phyloP scores from a whole-genome alignment of 1,140 invertebrate species.

The Sitobion miscanthi region DNA sequence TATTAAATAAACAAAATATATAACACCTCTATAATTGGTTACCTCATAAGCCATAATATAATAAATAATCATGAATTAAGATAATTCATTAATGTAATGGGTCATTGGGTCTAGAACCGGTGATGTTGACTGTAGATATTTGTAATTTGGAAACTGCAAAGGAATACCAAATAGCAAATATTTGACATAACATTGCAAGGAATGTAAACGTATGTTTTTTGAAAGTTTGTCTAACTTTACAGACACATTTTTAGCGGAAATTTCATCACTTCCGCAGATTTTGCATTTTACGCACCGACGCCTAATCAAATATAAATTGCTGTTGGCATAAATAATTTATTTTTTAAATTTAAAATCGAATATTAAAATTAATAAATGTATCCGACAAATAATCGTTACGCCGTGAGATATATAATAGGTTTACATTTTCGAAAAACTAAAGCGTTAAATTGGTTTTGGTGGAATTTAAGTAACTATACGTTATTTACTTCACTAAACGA shows the following conservation, averaged over 20 bases:
- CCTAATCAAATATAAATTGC: neutral
- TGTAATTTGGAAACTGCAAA: neutral
- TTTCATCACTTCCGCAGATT: neutral
- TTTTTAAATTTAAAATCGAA: constrained; percentile 14
- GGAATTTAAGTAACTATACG: neutral
- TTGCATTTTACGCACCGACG: neutral
- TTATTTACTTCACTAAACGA: neutral
- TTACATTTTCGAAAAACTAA: neutral
- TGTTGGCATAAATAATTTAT: constrained; percentile 1
- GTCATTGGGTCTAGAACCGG: neutral
- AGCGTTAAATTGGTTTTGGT: neutral
- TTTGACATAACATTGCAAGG: neutral
- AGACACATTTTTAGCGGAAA: neutral
- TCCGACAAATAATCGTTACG: neutral
- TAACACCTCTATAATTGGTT: neutral
- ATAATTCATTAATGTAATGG: neutral
- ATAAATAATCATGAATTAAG: neutral
- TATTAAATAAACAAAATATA: neutral
- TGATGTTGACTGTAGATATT: neutral
- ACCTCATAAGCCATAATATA: neutral
- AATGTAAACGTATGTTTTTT: neutral
- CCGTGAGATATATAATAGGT: neutral
- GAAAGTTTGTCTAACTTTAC: neutral
- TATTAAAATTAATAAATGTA: neutral
- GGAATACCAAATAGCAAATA: neutral